Conservation (phyloP, 2,888 invertebrate species). For the Drosophila antonietae region DNA sequence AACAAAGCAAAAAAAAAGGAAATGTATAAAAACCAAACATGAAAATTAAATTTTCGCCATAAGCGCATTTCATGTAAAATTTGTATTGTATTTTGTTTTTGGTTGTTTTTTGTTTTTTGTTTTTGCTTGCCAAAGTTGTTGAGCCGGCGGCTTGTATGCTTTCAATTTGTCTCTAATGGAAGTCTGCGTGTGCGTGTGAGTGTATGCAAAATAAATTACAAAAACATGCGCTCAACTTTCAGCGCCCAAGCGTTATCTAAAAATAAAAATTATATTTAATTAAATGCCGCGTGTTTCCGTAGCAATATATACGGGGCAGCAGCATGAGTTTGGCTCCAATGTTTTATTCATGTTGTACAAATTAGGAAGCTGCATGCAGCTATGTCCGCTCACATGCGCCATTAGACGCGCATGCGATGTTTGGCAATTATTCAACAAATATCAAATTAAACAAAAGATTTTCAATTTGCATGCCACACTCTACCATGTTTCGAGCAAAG, state of each 20-base stretch:
- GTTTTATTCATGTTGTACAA: slow-evolving; percentile 45
- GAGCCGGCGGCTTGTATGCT: slow-evolving; percentile 60
- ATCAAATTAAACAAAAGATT: neutral
- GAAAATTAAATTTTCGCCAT: slow-evolving; percentile 40
- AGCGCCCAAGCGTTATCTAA: slow-evolving; percentile 10
- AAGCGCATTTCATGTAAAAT: slow-evolving; percentile 30
- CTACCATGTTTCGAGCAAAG: neutral
- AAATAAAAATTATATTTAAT: slow-evolving; percentile 46
- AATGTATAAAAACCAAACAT: slow-evolving; percentile 31
- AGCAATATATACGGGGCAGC: neutral
- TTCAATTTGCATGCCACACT: neutral
- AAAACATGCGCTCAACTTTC: slow-evolving; percentile 20
- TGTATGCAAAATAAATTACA: slow-evolving; percentile 47
- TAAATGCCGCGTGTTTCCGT: slow-evolving; percentile 21
- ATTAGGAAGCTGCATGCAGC: slow-evolving; percentile 6
- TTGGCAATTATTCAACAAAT: slow-evolving; percentile 6
- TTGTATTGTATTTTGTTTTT: slow-evolving; percentile 12
- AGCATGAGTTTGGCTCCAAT: slow-evolving; percentile 13
- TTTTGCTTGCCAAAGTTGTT: slow-evolving; percentile 33
- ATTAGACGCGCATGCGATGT: neutral
- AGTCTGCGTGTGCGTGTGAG: slow-evolving; percentile 8
- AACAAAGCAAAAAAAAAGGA: slow-evolving; percentile 18
- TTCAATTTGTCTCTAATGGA: slow-evolving; percentile 57
- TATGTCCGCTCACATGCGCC: slow-evolving; percentile 4
- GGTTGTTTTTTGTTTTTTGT: neutral